A percentile compares a stretch with the other conserved stretches of the same genome.
Conservation (phyloP, 2,797 vertebrate genomes). For the Crax fasciolata region DNA sequence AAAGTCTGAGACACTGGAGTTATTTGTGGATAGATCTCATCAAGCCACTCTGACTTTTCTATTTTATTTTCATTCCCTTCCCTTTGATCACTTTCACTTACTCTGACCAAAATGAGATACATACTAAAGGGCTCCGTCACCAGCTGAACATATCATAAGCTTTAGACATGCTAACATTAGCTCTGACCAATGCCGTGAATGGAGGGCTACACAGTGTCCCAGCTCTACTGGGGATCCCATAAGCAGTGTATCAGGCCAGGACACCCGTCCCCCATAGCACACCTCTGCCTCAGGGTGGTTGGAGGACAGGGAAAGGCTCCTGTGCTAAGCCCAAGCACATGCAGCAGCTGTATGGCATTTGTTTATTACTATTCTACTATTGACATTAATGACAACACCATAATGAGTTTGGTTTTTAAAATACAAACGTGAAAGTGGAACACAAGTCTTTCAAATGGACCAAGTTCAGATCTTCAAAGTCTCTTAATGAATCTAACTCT, state of each 20-base stretch:
- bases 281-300: background rate
- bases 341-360: rapidly evolving
- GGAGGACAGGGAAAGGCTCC: background rate
- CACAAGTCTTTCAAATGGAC: background rate
- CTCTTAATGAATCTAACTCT: background rate
- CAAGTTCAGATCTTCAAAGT: background rate
- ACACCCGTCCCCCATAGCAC: background rate
- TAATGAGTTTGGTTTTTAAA: background rate
- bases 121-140: background rate
- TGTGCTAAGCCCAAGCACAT: background rate
- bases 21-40: background rate
- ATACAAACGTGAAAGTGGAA: background rate
- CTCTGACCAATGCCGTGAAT: rapidly evolving
- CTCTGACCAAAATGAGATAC: background rate
- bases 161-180: background rate
- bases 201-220: background rate
- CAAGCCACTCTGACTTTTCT: background rate
- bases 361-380: background rate
- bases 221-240: background rate
- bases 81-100: background rate
- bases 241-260: rapidly evolving
- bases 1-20: background rate
- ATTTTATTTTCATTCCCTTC: background rate
- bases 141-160: background rate
- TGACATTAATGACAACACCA: background rate